Evolutionary conservation across 2,113 vertebrate species (phyloP).

Genomic region (Vombatus ursinus): DNA sequence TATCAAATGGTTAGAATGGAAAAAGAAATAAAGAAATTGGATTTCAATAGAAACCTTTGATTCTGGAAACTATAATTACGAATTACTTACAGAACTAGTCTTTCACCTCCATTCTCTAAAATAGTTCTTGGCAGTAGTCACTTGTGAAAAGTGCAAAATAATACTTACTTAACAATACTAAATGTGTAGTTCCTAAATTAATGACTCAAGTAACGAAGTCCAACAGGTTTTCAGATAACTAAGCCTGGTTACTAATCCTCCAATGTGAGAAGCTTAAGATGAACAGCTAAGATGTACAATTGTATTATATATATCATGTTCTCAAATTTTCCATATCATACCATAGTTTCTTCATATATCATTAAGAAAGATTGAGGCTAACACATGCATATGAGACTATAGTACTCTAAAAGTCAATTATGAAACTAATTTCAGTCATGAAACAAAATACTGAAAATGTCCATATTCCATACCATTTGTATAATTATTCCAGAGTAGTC

Average conservation of each 20-base stretch:
- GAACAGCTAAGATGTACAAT: conserved; percentile 26
- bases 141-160: conserved; percentile 39
- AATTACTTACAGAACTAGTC: not conserved
- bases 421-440: not conserved
- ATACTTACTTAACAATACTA: conserved; percentile 28
- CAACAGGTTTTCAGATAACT: conserved; percentile 4
- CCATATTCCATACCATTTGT: not conserved
- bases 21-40: not conserved
- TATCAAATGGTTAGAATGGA: not conserved
- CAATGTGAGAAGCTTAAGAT: conserved; percentile 1
- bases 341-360: conserved; percentile 16
- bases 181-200: conserved; percentile 39
- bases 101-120: not conserved
- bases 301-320: conserved; percentile 29
- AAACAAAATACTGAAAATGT: conserved; percentile 29
- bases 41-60: not conserved
- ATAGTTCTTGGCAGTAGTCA: conserved; percentile 13
- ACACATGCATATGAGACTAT: not conserved
- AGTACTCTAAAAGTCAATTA: not conserved
- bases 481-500: not conserved
- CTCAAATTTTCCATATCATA: not conserved
- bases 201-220: conserved; percentile 24
- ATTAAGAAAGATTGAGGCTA: not conserved
- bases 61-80: conserved; percentile 12
- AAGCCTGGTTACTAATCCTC: conserved; percentile 35